Percentiles rank a stretch among this genome's conserved stretches.
Evolutionary conservation across 2,113 vertebrate species (phyloP).

Genomic region (Hyperoodon ampullatus): DNA sequence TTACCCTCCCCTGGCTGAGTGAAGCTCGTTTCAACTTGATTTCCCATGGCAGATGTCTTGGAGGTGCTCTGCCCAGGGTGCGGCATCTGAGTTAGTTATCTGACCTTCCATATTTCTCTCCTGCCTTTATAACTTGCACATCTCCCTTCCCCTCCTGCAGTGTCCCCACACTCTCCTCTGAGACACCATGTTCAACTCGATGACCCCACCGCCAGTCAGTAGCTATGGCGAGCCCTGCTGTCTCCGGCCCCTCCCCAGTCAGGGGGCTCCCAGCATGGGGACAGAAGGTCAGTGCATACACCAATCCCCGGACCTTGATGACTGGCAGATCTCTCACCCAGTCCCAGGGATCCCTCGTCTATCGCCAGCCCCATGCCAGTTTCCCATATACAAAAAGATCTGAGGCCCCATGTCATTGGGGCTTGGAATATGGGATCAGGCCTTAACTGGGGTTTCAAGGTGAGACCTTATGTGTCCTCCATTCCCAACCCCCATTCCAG

Average conservation of each 20-base stretch:
- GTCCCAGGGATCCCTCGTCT: background rate
- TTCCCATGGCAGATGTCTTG: background rate
- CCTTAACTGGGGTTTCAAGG: background rate
- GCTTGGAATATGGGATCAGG: background rate
- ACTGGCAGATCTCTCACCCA: background rate
- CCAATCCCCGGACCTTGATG: background rate
- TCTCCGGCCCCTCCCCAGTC: conserved; percentile 88
- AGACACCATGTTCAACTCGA: conserved; percentile 91
- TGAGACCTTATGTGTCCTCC: background rate
- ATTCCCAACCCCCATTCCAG: background rate
- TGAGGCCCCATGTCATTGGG: background rate
- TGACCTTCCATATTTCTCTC: background rate
- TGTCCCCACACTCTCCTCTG: conserved; percentile 60
- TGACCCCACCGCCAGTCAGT: conserved; percentile 86
- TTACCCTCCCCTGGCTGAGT: background rate
- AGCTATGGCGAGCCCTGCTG: conserved; percentile 92
- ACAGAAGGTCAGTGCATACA: conserved; percentile 82
- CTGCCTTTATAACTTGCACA: conserved; percentile 32
- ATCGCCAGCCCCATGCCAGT: background rate
- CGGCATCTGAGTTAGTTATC: background rate
- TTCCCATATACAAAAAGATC: background rate
- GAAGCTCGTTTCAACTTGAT: conserved; percentile 9
- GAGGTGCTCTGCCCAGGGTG: background rate
- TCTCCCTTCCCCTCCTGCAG: conserved; percentile 48
- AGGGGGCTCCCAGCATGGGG: conserved; percentile 63